Conservation (phyloP, 1,140 invertebrate genomes). For the Patella vulgata region DNA sequence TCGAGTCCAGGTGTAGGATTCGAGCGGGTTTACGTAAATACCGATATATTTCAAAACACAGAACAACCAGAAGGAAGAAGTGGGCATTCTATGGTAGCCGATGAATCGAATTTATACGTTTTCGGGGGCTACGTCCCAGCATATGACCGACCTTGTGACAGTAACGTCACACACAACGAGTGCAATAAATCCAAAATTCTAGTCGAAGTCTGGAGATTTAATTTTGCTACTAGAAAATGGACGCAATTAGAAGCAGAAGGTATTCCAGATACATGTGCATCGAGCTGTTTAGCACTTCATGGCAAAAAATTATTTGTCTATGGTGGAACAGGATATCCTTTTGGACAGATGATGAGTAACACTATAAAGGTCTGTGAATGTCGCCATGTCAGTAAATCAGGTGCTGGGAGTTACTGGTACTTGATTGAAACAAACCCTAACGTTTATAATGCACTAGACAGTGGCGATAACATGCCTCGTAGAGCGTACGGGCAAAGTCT, state of each 20-base stretch:
- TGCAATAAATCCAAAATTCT: conserved; percentile 19
- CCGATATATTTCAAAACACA: not conserved
- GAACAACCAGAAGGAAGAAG: conserved; percentile 33
- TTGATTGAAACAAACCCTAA: conserved; percentile 29
- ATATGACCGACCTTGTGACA: conserved; percentile 14
- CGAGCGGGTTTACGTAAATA: conserved; percentile 7
- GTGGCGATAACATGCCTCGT: conserved; percentile 21
- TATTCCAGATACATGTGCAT: conserved; percentile 33
- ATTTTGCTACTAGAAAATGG: conserved; percentile 40
- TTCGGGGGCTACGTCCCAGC: conserved; percentile 38
- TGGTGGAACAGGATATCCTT: conserved; percentile 39
- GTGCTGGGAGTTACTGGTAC: conserved; percentile 17
- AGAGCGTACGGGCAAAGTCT: conserved; percentile 40
- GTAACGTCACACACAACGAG: too few species aligned
- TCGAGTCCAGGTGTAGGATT: not conserved
- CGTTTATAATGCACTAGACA: conserved; percentile 21
- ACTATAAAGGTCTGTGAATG: conserved; percentile 26
- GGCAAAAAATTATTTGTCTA: conserved; percentile 34
- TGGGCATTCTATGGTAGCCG: conserved; percentile 36
- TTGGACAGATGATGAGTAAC: conserved; percentile 40
- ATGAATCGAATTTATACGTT: conserved; percentile 36
- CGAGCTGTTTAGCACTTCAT: conserved; percentile 19
- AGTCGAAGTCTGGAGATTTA: conserved; percentile 41
- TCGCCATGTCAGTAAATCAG: not conserved
- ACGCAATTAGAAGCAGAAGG: conserved; percentile 16